These are phyloP conservation scores for Apolygus lucorum DNA, from an alignment of 1,140 invertebrate species.

Conservation along the genomic window DNA sequence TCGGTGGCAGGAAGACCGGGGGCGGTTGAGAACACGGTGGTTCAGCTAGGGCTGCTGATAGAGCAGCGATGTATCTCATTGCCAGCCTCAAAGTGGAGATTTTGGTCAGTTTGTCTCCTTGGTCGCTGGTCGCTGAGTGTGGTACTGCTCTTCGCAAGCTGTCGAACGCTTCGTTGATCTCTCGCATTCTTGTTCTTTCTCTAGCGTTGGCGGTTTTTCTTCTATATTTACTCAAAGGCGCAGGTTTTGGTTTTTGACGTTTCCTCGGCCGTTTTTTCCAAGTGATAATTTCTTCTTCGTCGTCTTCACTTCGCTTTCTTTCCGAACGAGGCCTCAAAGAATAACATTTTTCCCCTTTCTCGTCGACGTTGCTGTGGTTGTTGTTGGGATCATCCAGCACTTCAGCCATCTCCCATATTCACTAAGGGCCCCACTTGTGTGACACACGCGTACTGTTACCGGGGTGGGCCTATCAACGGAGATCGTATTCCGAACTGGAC, in stretches of 20 bases:
- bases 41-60: constrained; percentile 40
- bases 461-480: neutral
- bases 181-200: constrained; percentile 74
- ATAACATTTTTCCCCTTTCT: constrained; percentile 31
- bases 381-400: constrained; percentile 10
- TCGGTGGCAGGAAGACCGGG: constrained; percentile 13
- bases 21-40: neutral
- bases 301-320: constrained; percentile 7
- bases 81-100: constrained; percentile 78
- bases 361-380: constrained; percentile 28
- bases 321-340: constrained; percentile 32
- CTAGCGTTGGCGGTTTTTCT: constrained; percentile 81
- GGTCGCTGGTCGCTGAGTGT: constrained; percentile 15
- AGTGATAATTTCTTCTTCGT: constrained; percentile 29
- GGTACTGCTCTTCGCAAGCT: constrained; percentile 65
- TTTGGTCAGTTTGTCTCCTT: constrained; percentile 68
- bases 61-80: constrained; percentile 74
- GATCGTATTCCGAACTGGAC: neutral
- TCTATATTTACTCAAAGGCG: constrained; percentile 80
- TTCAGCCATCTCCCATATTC: constrained; percentile 20
- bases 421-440: neutral
- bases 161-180: constrained; percentile 83
- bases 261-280: constrained; percentile 31
- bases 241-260: constrained; percentile 58
- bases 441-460: constrained; percentile 5